Evolutionary conservation across 2,113 vertebrate genomes (phyloP), one percentile per base, ranked within the genome.

Genomic region (Saccopteryx leptura): DNA sequence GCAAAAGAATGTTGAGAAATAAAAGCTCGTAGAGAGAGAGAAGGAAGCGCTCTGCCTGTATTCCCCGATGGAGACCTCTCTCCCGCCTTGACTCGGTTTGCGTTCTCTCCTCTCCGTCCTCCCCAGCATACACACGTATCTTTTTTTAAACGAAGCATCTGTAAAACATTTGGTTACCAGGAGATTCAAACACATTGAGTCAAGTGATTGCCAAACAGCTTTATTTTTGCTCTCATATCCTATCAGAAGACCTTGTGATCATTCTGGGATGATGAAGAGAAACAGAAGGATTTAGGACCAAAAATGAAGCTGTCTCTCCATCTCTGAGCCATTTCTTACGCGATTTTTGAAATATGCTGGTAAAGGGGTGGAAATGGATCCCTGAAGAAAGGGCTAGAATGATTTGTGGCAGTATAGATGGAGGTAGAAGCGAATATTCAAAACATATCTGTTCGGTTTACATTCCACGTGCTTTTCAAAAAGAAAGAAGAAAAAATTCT

Each of bases 231-330:
- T 87, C 93, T 98, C 94, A 97, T 83, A 79, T 60, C 94, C 91
- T 94, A 95, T 97, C 94, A 96, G 93, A 93, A 95, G 86, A 93
- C 65, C 93, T 95, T 96, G 91, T 96, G 94, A 97, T 96, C 94
- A 94, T 96, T 93, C 78, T 61, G 60, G 5, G 89, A 89, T 61
- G 75, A 92, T 84, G 96, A 96, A 90, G 93, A 96, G 69, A 98
- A 96, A 94, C 91, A 96, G 96, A 97, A 95, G 75, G 83, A 52
- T 87, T 96, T 88, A 66, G 80, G 65, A 91, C 69, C 74, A 12
- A 66, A 94, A 86, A 76, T 46, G 75, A 96, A 92, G 52, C 82
- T 61, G 54, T 94, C 86, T 96, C 83, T 86, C 87, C 96, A 92
- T 74, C 74, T 58, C 52, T 28, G 9, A 83, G 54, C 23, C 31